Conservation (phyloP, 1,140 invertebrate species). For the Meloidogyne floridensis region DNA sequence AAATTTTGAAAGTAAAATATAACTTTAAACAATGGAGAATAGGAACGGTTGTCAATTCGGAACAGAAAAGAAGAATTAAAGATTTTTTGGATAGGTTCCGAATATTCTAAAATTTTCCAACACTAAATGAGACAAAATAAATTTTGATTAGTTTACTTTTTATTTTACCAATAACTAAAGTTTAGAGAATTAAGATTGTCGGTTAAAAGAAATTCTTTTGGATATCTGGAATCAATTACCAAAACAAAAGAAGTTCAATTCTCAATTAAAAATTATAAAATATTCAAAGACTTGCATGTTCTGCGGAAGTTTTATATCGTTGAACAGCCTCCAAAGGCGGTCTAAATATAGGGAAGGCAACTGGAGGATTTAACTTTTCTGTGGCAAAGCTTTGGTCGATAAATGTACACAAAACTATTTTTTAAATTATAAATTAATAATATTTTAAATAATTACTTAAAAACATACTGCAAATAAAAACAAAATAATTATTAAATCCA, state of each 20-base stretch:
- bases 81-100: no score
- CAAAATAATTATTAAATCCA: background rate
- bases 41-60: no score
- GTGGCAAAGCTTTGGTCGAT: background rate
- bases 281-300: background rate
- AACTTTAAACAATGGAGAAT: background rate
- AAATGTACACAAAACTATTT: background rate
- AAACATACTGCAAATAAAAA: slow-evolving; percentile 2
- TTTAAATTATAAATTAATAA: background rate
- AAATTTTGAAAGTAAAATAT: background rate
- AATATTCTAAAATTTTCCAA: no score
- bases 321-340: slow-evolving; percentile 16
- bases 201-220: no score
- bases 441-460: background rate
- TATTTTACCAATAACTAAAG: no score
- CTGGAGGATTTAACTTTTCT: slow-evolving; percentile 3
- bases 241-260: no score
- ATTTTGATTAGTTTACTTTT: no score
- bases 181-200: no score
- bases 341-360: slow-evolving; percentile 28
- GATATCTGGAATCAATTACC: no score
- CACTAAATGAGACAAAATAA: no score
- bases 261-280: background rate
- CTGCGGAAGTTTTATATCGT: background rate
- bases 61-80: no score